Base-by-base conservation (phyloP, 1,140 invertebrate species). In the Zelostemma sp. region DNA sequence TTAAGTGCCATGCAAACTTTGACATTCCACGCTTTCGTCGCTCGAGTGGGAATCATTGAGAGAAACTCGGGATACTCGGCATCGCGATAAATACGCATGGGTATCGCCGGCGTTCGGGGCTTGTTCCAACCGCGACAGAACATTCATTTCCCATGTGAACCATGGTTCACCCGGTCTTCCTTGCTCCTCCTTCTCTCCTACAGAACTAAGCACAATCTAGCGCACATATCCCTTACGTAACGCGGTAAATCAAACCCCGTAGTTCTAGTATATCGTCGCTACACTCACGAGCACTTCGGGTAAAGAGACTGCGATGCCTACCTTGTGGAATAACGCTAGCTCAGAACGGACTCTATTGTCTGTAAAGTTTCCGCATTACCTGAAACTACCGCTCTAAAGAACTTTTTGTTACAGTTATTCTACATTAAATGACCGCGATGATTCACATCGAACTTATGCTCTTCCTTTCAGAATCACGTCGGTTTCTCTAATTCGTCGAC, bases 81-180 rank as follows among this genome's bases (percentile, higher is more conserved):
- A 67, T 59, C 49, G 66, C 63, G 55, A 67, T 66, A 67, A 67
- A 67, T 63, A 72, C 64, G 62, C 63, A 61, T 64, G 67, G 64
- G 68, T 67, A 73, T 73, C 65, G 54, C 68, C 33, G 54, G 67
- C 72, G 73, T 77, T 76, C 68, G 70, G 72, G 68, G 71, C 74
- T 74, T 81, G 79, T 85, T 78, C 68, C 68, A 66, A 76, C 75
- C 79, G 69, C 77, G 79, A 83, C 83, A 82, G 80, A 83, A 80
- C 81, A 83, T 82, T 85, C 77, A 83, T 85, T 83, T 85, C 82
- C 82, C 82, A 80, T 80, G 82, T 85, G 83, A 82, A 83, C 81
- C 80, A 83, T 83, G 81, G 77, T 76, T 84, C 81, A 85, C 76
- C 76, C 58, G 78, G 75, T 59, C 56, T 64, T 58, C 54, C 58